phyloP scores from a whole-genome alignment of 2,888 invertebrate genomes.

The Synergus gifuensis region DNA sequence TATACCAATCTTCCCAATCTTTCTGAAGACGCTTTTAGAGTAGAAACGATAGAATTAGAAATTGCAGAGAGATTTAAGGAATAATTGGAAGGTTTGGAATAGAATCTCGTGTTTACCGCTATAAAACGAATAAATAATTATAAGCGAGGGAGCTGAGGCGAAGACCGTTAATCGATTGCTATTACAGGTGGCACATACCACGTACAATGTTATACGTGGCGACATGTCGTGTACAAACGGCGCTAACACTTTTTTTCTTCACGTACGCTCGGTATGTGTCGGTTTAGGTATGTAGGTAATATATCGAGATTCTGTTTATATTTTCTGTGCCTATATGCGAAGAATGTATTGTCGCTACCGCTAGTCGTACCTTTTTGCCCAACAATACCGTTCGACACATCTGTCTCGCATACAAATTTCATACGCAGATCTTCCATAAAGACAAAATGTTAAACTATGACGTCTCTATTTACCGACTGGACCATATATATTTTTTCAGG shows the following conservation, averaged over 20 bases:
- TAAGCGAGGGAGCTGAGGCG: conserved; percentile 56
- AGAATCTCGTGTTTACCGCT: neutral
- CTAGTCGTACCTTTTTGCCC: conserved; percentile 33
- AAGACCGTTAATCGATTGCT: conserved; percentile 31
- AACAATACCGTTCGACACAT: conserved; percentile 29
- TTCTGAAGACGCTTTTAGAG: no score
- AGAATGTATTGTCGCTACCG: conserved; percentile 30
- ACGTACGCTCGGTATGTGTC: neutral
- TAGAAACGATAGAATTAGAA: no score
- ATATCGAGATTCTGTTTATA: conserved; percentile 21
- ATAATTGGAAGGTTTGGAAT: neutral
- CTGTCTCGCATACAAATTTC: conserved; percentile 26
- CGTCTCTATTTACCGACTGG: no score
- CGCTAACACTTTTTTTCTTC: conserved; percentile 3
- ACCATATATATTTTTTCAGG: no score
- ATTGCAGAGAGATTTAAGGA: neutral
- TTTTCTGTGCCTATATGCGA: neutral
- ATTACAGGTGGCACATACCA: neutral
- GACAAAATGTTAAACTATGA: no score
- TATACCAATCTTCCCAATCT: no score
- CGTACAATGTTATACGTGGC: neutral
- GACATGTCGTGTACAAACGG: neutral
- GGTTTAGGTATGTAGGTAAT: neutral
- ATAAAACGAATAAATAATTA: conserved; percentile 8
- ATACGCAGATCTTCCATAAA: neutral